A percentile compares a stretch with the other conserved stretches of the same genome.
These are phyloP conservation scores for Chrysina gloriosa DNA, from an alignment of 2,888 invertebrate species.

Conservation along the genomic window DNA sequence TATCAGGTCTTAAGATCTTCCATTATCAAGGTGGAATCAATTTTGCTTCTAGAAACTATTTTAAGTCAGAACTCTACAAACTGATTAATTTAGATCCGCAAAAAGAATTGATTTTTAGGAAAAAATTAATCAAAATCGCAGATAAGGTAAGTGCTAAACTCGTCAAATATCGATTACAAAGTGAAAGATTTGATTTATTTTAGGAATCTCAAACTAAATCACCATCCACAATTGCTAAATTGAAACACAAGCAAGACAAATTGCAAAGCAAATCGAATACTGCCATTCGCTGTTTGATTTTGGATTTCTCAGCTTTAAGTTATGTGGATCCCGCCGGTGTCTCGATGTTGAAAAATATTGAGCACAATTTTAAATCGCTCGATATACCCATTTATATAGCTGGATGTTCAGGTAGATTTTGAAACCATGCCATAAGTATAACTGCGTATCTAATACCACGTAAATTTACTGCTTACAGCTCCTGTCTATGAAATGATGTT, in stretches of 20 bases:
- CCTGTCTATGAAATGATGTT: slow-evolving; percentile 74
- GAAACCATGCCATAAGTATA: not conserved
- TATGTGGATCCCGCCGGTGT: slow-evolving; percentile 76
- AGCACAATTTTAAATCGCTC: slow-evolving; percentile 67
- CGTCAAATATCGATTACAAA: not conserved
- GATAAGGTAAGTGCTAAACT: slow-evolving; percentile 2
- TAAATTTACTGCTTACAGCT: slow-evolving; percentile 64
- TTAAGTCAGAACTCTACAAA: slow-evolving; percentile 68
- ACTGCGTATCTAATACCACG: too few species aligned
- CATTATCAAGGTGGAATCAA: slow-evolving; percentile 77
- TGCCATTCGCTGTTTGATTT: slow-evolving; percentile 62
- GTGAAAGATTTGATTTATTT: not conserved
- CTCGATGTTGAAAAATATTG: slow-evolving; percentile 67
- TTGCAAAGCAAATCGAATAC: slow-evolving; percentile 54
- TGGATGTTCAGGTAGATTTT: slow-evolving; percentile 65
- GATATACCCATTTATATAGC: slow-evolving; percentile 69
- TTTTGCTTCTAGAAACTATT: slow-evolving; percentile 73
- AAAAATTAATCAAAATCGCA: slow-evolving; percentile 61
- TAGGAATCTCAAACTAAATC: slow-evolving; percentile 25
- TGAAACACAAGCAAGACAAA: slow-evolving; percentile 46
- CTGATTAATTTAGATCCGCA: slow-evolving; percentile 67
- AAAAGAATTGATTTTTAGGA: slow-evolving; percentile 63
- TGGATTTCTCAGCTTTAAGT: slow-evolving; percentile 74
- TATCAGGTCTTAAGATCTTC: slow-evolving; percentile 75
- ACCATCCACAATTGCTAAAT: slow-evolving; percentile 12